Evolutionary conservation across 2,797 vertebrate species (phyloP).

Genomic region (Malurus splendens): DNA sequence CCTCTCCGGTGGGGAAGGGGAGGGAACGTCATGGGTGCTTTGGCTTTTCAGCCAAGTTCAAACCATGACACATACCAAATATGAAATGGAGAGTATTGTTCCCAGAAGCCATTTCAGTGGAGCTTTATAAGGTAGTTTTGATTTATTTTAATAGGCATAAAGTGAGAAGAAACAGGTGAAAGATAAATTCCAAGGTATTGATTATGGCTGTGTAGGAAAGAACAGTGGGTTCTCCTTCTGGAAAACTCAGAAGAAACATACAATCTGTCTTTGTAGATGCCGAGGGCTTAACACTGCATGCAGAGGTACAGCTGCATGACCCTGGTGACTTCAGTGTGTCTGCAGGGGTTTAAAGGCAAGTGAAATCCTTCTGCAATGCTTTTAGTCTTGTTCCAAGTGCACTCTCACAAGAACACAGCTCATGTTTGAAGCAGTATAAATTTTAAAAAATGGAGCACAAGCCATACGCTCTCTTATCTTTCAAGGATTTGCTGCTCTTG

Average conservation of each 20-base stretch:
- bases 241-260: not conserved
- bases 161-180: not conserved
- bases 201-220: not conserved
- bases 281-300: not conserved
- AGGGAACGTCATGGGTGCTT: no score
- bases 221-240: not conserved
- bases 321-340: not conserved
- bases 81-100: not conserved
- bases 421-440: not conserved
- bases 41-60: no score
- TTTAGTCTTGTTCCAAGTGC: conserved; percentile 24
- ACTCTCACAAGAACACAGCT: not conserved
- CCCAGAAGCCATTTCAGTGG: not conserved
- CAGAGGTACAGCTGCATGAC: conserved; percentile 16
- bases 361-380: not conserved
- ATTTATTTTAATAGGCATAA: not conserved
- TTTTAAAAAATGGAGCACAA: not conserved
- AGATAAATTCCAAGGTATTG: not conserved
- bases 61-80: not conserved
- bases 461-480: not conserved
- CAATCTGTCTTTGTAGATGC: not conserved
- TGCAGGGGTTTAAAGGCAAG: not conserved
- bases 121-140: not conserved
- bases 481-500: not conserved
- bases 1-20: no score